A percentile compares a stretch with the other conserved stretches of the same genome.
These are phyloP conservation scores for Timandra comae DNA, from an alignment of 2,888 invertebrate genomes.

Conservation along the genomic window DNA sequence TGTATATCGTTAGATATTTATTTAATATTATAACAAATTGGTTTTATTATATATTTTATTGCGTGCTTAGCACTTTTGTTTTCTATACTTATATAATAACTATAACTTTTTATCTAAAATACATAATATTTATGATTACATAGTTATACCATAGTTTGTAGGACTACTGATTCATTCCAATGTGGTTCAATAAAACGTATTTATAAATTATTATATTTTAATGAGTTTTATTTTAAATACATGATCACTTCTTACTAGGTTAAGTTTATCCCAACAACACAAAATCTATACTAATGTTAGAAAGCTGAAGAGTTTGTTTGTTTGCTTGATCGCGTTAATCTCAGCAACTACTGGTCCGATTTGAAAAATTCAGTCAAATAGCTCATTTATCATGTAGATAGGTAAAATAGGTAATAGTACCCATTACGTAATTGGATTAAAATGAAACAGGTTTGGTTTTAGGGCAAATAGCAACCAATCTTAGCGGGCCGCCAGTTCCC, in stretches of 20 bases:
- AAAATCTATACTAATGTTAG: no score
- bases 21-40: constrained; percentile 1
- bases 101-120: neutral
- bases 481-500: constrained; percentile 80
- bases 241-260: no score
- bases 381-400: no score
- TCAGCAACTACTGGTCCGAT: no score
- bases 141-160: neutral
- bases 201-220: constrained; percentile 25
- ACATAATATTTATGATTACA: neutral
- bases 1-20: neutral
- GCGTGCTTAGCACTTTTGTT: constrained; percentile 6
- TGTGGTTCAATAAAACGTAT: constrained; percentile 35
- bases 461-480: constrained; percentile 75
- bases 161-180: constrained; percentile 27
- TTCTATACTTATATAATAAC: constrained; percentile 1
- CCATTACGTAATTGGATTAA: no score
- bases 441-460: constrained; percentile 27
- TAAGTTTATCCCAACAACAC: no score
- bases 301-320: no score
- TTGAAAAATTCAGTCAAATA: no score
- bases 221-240: constrained; percentile 16
- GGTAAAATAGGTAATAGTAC: no score
- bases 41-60: constrained; percentile 1
- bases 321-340: no score